A percentile compares a stretch with the other conserved stretches of the same genome.
Conservation (phyloP, 2,888 invertebrate species). For the Drosophila parthenogenetica region DNA sequence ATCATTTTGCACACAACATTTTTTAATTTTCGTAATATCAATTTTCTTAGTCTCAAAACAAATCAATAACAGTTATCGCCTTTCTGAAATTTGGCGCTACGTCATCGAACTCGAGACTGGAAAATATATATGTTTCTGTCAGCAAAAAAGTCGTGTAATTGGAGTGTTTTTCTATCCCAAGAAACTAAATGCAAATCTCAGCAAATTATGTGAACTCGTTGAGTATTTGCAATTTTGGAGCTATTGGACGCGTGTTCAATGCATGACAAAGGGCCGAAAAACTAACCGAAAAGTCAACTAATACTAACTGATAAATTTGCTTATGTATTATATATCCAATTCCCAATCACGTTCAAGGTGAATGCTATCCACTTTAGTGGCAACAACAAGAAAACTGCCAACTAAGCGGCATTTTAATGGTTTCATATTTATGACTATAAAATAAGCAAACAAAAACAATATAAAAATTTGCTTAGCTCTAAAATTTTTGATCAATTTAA, state of each 20-base stretch:
- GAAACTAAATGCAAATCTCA: slow-evolving; percentile 35
- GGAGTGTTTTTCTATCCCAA: slow-evolving; percentile 32
- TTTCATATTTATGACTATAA: slow-evolving; percentile 21
- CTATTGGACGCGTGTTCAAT: slow-evolving; percentile 42
- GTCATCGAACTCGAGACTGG: slow-evolving; percentile 52
- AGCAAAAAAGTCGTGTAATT: slow-evolving; percentile 58
- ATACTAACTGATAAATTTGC: not conserved
- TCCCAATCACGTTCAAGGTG: slow-evolving; percentile 80
- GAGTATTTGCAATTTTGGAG: slow-evolving; percentile 4
- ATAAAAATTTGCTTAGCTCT: slow-evolving; percentile 6
- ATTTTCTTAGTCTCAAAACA: not conserved
- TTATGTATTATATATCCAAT: slow-evolving; percentile 50
- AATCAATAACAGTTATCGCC: slow-evolving; percentile 20
- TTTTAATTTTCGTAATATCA: not conserved
- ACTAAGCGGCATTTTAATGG: slow-evolving; percentile 25
- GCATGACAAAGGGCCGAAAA: slow-evolving; percentile 31
- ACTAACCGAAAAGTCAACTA: slow-evolving; percentile 11
- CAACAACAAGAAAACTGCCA: slow-evolving; percentile 22
- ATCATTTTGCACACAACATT: not conserved
- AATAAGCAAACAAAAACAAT: slow-evolving; percentile 4
- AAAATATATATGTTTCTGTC: slow-evolving; percentile 19
- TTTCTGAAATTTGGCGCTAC: slow-evolving; percentile 40
- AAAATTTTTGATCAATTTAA: not conserved
- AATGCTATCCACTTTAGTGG: slow-evolving; percentile 53
- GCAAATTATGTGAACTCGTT: slow-evolving; percentile 45